A percentile compares a stretch with the other conserved stretches of the same genome.
Evolutionary conservation across 1,140 invertebrate species (phyloP).

Genomic region (Diabrotica virgifera): DNA sequence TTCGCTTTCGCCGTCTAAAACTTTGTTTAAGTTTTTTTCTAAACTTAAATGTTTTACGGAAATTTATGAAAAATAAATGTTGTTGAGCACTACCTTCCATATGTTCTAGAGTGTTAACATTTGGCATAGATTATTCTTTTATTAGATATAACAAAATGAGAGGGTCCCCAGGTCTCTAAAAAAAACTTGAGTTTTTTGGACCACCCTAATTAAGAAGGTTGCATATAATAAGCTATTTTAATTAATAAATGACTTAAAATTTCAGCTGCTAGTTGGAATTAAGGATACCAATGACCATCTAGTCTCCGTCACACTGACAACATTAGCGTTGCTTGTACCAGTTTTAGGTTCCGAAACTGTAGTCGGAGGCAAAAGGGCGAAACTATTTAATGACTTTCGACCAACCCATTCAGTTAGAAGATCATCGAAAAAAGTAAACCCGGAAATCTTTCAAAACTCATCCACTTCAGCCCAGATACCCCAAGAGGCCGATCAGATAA

Average conservation of each 20-base stretch:
- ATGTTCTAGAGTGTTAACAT: no score
- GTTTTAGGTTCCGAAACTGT: constrained; percentile 76
- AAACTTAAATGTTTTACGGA: no score
- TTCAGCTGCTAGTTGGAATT: constrained; percentile 74
- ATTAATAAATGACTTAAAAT: constrained; percentile 22
- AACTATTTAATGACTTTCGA: constrained; percentile 78
- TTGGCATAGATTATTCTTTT: no score
- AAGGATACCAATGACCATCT: constrained; percentile 77
- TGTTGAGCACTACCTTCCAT: no score
- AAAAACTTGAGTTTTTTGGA: no score
- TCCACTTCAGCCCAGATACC: constrained; percentile 30
- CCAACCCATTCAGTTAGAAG: constrained; percentile 52
- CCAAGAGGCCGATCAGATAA: constrained; percentile 11
- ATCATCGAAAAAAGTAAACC: constrained; percentile 38
- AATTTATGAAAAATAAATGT: no score
- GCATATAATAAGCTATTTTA: no score
- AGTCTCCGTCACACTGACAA: constrained; percentile 73
- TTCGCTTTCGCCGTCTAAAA: no score
- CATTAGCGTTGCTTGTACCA: constrained; percentile 77
- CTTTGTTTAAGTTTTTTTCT: no score
- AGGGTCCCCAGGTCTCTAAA: no score
- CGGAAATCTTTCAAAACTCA: constrained; percentile 41
- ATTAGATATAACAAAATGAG: no score
- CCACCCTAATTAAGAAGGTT: no score
- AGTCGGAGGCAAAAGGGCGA: constrained; percentile 74